Base-by-base conservation (phyloP, 2,888 invertebrate species). In the Caenorhabditis sp. region DNA sequence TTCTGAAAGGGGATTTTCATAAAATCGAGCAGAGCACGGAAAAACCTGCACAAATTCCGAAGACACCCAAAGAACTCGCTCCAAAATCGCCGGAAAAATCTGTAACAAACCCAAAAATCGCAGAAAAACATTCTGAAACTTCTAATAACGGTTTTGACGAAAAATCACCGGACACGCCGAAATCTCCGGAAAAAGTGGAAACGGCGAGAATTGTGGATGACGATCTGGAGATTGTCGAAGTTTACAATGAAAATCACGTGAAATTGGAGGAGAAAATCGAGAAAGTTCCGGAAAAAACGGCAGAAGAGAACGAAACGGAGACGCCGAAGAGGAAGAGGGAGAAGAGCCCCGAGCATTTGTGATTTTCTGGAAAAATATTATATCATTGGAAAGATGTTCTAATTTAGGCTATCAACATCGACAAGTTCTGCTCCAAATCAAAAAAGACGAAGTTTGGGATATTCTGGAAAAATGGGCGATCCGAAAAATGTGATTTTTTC, bases 361-460 rank as follows among this genome's bases (percentile, higher is more conserved):
- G 15, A 46, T 35, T 32, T 43, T n/a, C 20, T 7, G 15, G n/a
- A 22, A 37, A 20, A 55, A 9, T 24, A 39, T 37, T 45, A 7
- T 30, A 30, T 7, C 5, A 30, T 30, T 30, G 9, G 30, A 30
- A 30, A 30, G 9, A 30, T 9, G 9, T 30, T 30, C 9, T 30
- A 7, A 7, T 30, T 5, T 13, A 35, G 35, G 9, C 9, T 24
- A 48, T 9, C 30, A 68, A 59, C 70, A 1, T 37, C 70, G 11
- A 53, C 70, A 9, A 73, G 65, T 26, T 39, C 41, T 0, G 55
- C 35, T 20, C 75, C 68, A 9, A 24, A 32, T 20, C 41, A 55
- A 22, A 75, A 75, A 32, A 41, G 68, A 35, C 27, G 58, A 70
- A 76, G 76, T 46, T 22, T 76, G 3, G 76, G 76, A 26, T 76